Base-by-base conservation (phyloP, 2,888 invertebrate genomes). In the Nasonovia ribisnigri region DNA sequence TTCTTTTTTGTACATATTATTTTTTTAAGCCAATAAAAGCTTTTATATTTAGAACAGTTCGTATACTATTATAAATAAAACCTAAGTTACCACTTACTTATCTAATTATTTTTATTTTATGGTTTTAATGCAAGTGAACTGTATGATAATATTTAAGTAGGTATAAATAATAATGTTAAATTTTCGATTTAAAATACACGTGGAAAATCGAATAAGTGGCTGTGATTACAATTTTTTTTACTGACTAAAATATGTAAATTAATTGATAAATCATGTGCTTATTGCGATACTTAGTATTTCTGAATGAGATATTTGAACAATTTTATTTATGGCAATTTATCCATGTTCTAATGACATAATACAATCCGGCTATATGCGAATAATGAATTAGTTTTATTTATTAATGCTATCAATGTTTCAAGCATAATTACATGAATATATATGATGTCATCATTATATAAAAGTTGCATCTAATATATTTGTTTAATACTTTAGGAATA, bases 11-110 rank as follows among this genome's bases (percentile, higher is more conserved):
- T 26, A 51, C 0, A 84, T 29, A 26, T 51, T 43, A 60, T 60
- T 60, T 87, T 60, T 57, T 87, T 36, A 87, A 48, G 86, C 48
- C 60, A 67, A 60, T 86, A 91, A 87, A 60, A 60, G 46, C 43
- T 87, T 92, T 60, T 92, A 87, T 60, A 43, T 48, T 54, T 91
- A 29, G 2, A 77, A 36, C 6, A 77, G 26, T 48, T 77, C 26
- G 16, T 77, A 36, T 5, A n/a, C n/a, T 67, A 11, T n/a, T n/a
- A 67, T 67, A n/a, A 67, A 67, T 67, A n/a, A 67, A 67, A 67
- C 5, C n/a, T n/a, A 0, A 67, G 60, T 57, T 29, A 26, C n/a
- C 57, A 26, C 0, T 29, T 51, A 54, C 54, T 24, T 54, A 57
- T 8, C 16, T 67, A 67, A 16, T 16, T 67, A 36, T 36, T 77